Base-by-base conservation (phyloP, 2,888 invertebrate species). In the Campoplex capitator region DNA sequence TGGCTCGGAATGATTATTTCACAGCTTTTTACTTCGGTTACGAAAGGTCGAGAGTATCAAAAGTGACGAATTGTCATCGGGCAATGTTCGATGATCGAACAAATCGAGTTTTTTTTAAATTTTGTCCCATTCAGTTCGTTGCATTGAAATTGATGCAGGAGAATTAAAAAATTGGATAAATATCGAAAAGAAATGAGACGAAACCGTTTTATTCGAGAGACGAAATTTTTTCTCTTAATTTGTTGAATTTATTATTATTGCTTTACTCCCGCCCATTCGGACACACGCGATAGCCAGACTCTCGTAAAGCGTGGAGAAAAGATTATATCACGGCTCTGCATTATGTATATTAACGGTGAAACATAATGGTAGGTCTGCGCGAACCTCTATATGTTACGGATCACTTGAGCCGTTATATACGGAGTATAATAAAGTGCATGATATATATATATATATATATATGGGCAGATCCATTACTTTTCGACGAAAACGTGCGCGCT, bases 301-400 rank as follows among this genome's bases (percentile, higher is more conserved):
- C 51, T 11, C 38, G 18, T n/a, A 42, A 56, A 56, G 16, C 54
- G 35, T 28, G 65, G 23, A 45, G 74, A 70, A 82, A 78, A 71
- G 35, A 71, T 77, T 48, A 35, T 70, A 54, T 84, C 35, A 54
- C 56, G 56, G 70, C 67, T 86, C 38, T 35, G 28, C 32, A 74
- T 75, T 45, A 42, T 58, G 38, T 74, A 58, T 58, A 73, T 81
- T 86, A 58, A 51, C 58, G 35, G 48, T 54, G 42, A 48, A 42
- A 38, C 76, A 48, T 74, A 54, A 65, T 79, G 70, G 62, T 56
- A 62, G 56, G 65, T 67, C 48, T n/a, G 56, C 62, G 48, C 62
- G 48, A 58, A 78, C 62, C 42, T 54, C 48, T 38, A 38, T 78
- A 62, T 78, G 79, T 79, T 79, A 84, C 87, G 87, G 87, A 81